Conservation (phyloP, 1,140 invertebrate genomes). For the Amphibalanus amphitrite region DNA sequence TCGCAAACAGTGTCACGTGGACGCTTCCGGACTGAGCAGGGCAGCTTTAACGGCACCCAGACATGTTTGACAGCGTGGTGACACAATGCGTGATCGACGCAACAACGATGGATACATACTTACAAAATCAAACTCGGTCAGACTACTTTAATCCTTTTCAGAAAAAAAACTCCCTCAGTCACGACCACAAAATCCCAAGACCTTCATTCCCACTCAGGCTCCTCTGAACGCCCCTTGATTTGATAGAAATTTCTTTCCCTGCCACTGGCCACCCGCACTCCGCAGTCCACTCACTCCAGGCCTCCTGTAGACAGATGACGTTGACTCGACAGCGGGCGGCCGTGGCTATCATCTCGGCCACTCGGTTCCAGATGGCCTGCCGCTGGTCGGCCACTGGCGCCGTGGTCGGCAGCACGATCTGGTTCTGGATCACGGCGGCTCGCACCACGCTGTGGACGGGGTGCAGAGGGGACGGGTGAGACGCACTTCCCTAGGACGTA, state of each 20-base stretch:
- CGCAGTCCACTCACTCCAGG: slow-evolving; percentile 62
- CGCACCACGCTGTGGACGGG: slow-evolving; percentile 41
- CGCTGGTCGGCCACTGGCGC: slow-evolving; percentile 58
- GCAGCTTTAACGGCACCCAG: too few relatives aligned
- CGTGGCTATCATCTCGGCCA: slow-evolving; percentile 53
- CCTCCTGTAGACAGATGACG: slow-evolving; percentile 87
- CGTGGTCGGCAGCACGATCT: slow-evolving; percentile 57
- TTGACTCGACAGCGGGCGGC: slow-evolving; percentile 67
- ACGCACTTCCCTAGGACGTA: too few relatives aligned
- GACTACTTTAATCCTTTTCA: background rate
- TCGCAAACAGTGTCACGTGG: too few relatives aligned
- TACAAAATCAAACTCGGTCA: background rate
- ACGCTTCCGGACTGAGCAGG: too few relatives aligned
- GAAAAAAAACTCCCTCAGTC: background rate
- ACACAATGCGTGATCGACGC: too few relatives aligned
- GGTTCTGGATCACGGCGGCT: slow-evolving; percentile 77
- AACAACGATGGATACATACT: too few relatives aligned
- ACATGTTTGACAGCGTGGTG: too few relatives aligned
- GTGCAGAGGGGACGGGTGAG: too few relatives aligned
- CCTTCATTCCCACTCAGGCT: background rate
- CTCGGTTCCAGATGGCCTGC: slow-evolving; percentile 56
- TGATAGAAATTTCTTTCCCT: background rate
- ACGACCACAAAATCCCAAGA: background rate
- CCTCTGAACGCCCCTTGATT: background rate
- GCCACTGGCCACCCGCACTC: background rate